Evolutionary conservation across 2,888 invertebrate species (phyloP), one percentile per base, ranked within the genome.

Genomic region (Axea sp.): DNA sequence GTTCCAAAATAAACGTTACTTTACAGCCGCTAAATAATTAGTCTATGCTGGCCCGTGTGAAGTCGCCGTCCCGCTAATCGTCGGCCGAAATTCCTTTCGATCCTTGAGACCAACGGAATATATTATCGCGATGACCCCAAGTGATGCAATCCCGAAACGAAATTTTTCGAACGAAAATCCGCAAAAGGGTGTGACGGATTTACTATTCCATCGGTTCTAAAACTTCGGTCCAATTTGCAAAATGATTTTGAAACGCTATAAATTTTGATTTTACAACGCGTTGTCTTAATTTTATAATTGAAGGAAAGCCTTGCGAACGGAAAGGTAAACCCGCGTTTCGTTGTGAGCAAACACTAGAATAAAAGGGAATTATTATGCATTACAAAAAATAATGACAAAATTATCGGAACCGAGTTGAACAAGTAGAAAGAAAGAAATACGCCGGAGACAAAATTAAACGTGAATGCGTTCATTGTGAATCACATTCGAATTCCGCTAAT

Each of bases 11-110:
- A 68, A 55, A 62, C 41, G 49, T 26, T 28, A 37, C 45, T 59
- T 49, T 43, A 68, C 43, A 64, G 45, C 64, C 9, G 62, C 57
- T 59, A 73, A 68, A 73, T 73, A 74, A 69, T 74, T 69, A 69
- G 69, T 69, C 74, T 65, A 71, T 35, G 41, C 24, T 47, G 47
- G 15, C 26, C 12, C 65, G 39, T 69, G 65, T 75, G 71, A 75
- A 75, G 65, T 71, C 41, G 75, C 71, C 74, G 69, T 75, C 74
- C 26, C 37, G 69, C 74, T 69, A 74, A 74, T 69, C 64, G 64
- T 39, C 59, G 57, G 22, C 55, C 67, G 45, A 75, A 75, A 75
- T 71, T 75, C 71, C 74, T 65, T 67, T 62, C 43, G 59, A 41
- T 65, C 47, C 55, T 67, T 47, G 9, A 43, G 39, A 47, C 59